These are phyloP conservation scores for Heliconius ethilla DNA, from an alignment of 2,888 invertebrate species.

Conservation along the genomic window DNA sequence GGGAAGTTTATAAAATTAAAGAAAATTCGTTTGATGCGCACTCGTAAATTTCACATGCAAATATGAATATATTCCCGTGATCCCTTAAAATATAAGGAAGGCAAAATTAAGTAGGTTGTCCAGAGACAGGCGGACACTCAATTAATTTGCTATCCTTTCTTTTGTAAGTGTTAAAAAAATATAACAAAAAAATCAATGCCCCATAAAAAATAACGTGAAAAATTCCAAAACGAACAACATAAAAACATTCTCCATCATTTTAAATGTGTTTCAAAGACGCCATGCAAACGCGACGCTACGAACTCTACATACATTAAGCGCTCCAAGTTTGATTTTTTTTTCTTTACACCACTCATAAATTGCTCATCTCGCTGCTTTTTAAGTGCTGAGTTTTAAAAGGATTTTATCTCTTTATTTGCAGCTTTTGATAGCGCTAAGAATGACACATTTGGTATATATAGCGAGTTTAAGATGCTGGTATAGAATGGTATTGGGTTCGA, in stretches of 20 bases:
- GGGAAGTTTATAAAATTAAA: neutral
- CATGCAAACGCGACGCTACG: slow-evolving; percentile 20
- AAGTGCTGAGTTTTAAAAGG: slow-evolving; percentile 16
- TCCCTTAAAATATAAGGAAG: slow-evolving; percentile 35
- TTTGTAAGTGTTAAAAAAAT: neutral
- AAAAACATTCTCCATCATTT: neutral
- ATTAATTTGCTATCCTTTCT: no score
- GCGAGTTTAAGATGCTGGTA: no score
- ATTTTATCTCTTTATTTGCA: neutral
- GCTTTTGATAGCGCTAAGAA: neutral
- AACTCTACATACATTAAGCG: slow-evolving; percentile 28
- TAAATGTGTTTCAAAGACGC: slow-evolving; percentile 18
- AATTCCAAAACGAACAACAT: neutral
- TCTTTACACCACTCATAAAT: slow-evolving; percentile 15
- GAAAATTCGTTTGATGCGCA: slow-evolving; percentile 1
- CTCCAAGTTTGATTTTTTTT: slow-evolving; percentile 19
- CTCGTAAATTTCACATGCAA: slow-evolving; percentile 51
- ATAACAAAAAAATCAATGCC: neutral
- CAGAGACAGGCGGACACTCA: no score
- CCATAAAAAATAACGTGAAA: neutral
- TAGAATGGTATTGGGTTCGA: no score
- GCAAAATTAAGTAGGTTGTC: no score
- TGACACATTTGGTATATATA: neutral
- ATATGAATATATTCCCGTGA: slow-evolving; percentile 55
- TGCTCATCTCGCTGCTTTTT: slow-evolving; percentile 24